Percentiles rank a stretch among this genome's conserved stretches.
Conservation (phyloP, 2,888 invertebrate species). For the Nemoura dubitans region DNA sequence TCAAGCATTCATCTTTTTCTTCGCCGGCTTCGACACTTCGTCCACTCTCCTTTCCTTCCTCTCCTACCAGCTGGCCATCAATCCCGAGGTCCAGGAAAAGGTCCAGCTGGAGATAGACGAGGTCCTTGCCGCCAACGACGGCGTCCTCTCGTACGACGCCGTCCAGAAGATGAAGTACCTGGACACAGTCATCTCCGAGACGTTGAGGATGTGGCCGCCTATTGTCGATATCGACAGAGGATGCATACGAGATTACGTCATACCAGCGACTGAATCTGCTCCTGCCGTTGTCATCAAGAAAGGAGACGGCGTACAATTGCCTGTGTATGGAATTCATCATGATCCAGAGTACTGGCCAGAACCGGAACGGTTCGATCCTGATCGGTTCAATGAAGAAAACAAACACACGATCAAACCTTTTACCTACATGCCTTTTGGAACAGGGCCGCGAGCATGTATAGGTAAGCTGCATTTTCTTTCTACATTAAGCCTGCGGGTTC, state of each 20-base stretch:
- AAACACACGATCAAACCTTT: conserved; percentile 62
- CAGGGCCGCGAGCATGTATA: conserved; percentile 71
- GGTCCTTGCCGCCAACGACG: conserved; percentile 48
- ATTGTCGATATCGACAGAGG: not conserved
- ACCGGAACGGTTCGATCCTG: conserved; percentile 63
- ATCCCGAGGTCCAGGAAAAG: conserved; percentile 53
- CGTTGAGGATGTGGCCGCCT: conserved; percentile 13
- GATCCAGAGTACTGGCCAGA: conserved; percentile 63
- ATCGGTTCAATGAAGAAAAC: conserved; percentile 67
- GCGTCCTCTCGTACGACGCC: conserved; percentile 52
- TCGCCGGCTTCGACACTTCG: conserved; percentile 55
- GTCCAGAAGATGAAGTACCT: conserved; percentile 66
- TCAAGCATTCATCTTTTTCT: conserved; percentile 53
- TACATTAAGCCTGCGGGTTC: too few species aligned
- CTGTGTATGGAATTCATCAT: not conserved
- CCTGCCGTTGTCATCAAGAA: not conserved
- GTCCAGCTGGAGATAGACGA: conserved; percentile 53
- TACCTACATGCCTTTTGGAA: conserved; percentile 66
- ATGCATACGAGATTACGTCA: not conserved
- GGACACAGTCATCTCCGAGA: conserved; percentile 64
- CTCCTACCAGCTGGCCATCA: conserved; percentile 53
- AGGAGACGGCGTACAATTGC: not conserved
- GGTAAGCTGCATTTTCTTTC: not conserved
- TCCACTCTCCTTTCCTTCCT: conserved; percentile 54
- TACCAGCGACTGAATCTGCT: not conserved